Evolutionary conservation across 2,797 vertebrate species (phyloP), one percentile per base, ranked within the genome.

Genomic region (Microctenopoma steveboyesi): DNA sequence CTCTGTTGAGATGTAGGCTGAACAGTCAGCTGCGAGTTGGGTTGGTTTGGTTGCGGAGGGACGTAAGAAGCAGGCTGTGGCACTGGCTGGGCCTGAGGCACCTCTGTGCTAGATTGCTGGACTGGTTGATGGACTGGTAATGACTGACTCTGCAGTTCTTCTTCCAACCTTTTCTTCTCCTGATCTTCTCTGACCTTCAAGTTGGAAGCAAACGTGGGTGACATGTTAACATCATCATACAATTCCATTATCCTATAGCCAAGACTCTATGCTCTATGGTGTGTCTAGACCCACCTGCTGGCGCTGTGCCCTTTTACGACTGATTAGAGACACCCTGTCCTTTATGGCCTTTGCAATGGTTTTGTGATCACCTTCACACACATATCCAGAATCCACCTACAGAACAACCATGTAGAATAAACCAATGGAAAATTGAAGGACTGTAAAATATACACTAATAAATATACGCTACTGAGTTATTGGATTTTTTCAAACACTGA

Each of bases 291-390:
- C 59, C 14, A 93, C 92, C 90, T 96, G 92, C 81, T 98, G 97
- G 37, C 97, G 92, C 87, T 97, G 97, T 67, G 97, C 95, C 80
- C 98, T 92, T 88, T 99, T 99, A 63, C 97, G 95, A 74, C 95
- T 95, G 81, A 99, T 99, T 78, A 99, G 90, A 67, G 97, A 97
- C 25, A 98, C 98, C 66, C 98, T 94, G 91, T 99, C 98, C 91
- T 97, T 99, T 89, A 99, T 98, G 56, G 98, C 98, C 92, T 99
- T 99, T 0, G 98, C 97, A 86, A 99, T 99, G 25, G 97, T 99
- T 92, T 99, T 99, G 86, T 98, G 97, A 92, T 99, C 98, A 39
- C 97, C 97, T 74, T 99, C 98, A 68, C 93, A 98, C 82, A 99
- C 95, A 87, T 98, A 99, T 49, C 97, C 97, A 64, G 97, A 99